phyloP scores from a whole-genome alignment of 2,888 invertebrate genomes.

The Eupithecia dodoneata region DNA sequence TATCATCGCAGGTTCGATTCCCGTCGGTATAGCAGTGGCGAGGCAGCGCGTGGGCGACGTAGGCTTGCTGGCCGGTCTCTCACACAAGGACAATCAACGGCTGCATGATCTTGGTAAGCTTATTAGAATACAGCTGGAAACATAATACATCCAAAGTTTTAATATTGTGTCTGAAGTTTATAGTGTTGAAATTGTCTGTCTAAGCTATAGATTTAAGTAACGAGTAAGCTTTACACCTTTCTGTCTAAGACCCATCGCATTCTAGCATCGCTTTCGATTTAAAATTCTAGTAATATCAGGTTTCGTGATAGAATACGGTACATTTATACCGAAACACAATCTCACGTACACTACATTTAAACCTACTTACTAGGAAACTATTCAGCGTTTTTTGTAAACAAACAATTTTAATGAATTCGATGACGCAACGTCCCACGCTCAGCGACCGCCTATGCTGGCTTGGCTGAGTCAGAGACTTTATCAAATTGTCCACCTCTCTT shows the following conservation, averaged over 20 bases:
- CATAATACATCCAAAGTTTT: too few relatives aligned
- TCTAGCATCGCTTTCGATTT: background rate
- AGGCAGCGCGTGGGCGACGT: conserved; percentile 89
- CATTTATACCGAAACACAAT: background rate
- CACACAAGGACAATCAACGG: conserved; percentile 83
- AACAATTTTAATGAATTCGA: conserved; percentile 23
- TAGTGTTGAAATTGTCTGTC: background rate
- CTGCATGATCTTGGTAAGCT: conserved; percentile 83
- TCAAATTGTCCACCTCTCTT: conserved; percentile 56
- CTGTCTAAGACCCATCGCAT: background rate
- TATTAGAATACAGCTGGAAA: background rate
- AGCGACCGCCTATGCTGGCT: conserved; percentile 39
- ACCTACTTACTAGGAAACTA: background rate
- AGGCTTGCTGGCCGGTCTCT: conserved; percentile 82
- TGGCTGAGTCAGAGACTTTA: background rate
- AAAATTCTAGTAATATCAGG: background rate
- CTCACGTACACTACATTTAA: background rate
- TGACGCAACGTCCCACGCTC: conserved; percentile 24
- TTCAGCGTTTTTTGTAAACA: conserved; percentile 9
- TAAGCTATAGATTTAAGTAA: background rate
- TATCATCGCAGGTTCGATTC: conserved; percentile 81
- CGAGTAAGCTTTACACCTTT: background rate
- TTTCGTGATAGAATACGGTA: background rate
- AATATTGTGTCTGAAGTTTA: background rate
- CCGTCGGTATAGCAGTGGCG: conserved; percentile 93